Conservation (phyloP, 2,113 vertebrate genomes). For the Empidonax traillii region DNA sequence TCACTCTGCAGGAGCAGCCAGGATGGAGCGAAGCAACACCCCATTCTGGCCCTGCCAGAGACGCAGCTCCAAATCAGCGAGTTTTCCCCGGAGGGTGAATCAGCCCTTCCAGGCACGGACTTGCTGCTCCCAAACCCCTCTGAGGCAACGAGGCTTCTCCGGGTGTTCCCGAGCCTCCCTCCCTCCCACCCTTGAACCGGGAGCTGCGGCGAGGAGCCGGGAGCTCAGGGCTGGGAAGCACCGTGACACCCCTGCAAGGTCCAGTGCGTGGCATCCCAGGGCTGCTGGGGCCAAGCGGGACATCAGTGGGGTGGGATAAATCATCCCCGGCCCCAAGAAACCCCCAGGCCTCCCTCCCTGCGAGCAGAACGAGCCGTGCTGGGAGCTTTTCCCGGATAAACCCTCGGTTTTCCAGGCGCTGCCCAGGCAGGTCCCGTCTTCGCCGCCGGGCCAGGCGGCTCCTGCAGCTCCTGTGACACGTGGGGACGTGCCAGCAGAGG, state of each 20-base stretch:
- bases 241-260: accelerated
- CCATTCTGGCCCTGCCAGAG: background rate
- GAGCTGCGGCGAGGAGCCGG: background rate
- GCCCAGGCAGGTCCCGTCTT: background rate
- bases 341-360: background rate
- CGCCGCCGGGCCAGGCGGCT: background rate
- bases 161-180: background rate
- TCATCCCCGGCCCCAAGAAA: background rate
- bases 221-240: background rate
- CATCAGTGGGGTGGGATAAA: background rate
- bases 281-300: background rate
- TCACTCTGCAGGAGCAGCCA: background rate
- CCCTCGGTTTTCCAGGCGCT: accelerated
- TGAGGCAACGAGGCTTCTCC: accelerated
- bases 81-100: background rate
- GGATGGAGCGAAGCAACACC: background rate
- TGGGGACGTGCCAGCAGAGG: background rate
- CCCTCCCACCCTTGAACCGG: background rate
- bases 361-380: accelerated
- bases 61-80: background rate
- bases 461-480: background rate
- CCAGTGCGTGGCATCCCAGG: accelerated
- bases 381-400: background rate
- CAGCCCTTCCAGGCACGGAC: background rate
- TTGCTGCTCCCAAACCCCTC: background rate